A percentile compares a stretch with the other conserved stretches of the same genome.
Conservation (phyloP, 1,140 invertebrate genomes). For the Diprion similis region DNA sequence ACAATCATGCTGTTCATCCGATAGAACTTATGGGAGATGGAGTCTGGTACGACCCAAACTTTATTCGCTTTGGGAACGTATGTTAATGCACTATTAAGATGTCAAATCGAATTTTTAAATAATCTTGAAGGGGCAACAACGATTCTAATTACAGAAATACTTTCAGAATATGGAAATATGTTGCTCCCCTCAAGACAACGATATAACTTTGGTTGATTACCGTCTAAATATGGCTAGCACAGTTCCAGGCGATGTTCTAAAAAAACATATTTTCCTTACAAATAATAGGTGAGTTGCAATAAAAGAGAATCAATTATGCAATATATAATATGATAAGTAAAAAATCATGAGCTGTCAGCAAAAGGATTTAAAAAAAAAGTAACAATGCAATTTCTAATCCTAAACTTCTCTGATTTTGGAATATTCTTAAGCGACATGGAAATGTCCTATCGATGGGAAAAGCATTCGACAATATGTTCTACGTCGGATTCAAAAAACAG, state of each 20-base stretch:
- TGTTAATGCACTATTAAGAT: background rate
- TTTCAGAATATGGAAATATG: too few species aligned
- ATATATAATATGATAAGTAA: too few species aligned
- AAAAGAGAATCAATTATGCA: background rate
- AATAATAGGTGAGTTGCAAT: slow-evolving; percentile 31
- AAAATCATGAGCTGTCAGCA: background rate
- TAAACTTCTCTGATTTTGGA: background rate
- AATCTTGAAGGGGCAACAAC: too few species aligned
- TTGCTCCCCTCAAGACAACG: too few species aligned
- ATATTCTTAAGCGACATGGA: slow-evolving; percentile 29
- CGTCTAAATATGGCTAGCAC: background rate
- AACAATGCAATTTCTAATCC: background rate
- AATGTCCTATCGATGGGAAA: slow-evolving; percentile 37
- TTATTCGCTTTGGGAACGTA: slow-evolving; percentile 31
- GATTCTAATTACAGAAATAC: too few species aligned
- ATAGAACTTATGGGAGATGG: slow-evolving; percentile 49
- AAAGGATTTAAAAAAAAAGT: too few species aligned
- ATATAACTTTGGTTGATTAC: background rate
- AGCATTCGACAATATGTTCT: background rate
- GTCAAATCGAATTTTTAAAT: too few species aligned
- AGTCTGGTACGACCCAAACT: slow-evolving; percentile 32
- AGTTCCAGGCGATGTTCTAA: slow-evolving; percentile 1
- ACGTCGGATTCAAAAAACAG: background rate
- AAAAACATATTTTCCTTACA: slow-evolving; percentile 20
- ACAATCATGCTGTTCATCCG: slow-evolving; percentile 39